Evolutionary conservation across 2,113 vertebrate genomes (phyloP).

Genomic region (Syrrhaptes paradoxus): DNA sequence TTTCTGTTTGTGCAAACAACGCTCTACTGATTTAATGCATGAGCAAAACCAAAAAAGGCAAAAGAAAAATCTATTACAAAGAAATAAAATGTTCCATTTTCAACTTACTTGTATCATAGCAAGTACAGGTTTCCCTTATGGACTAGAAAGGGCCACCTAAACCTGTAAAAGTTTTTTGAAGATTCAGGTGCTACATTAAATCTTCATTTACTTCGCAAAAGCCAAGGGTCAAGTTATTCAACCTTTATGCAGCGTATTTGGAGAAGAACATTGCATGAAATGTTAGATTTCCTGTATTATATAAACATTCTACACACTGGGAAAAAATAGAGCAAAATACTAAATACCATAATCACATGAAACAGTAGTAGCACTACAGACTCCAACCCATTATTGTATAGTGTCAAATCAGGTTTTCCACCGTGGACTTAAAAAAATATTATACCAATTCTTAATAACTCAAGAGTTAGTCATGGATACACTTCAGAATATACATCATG

Average conservation of each 20-base stretch:
- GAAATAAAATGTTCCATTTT: background rate
- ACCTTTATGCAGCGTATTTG: background rate
- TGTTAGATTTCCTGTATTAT: background rate
- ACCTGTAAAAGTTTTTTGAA: background rate
- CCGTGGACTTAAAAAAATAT: background rate
- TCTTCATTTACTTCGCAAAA: conserved; percentile 4
- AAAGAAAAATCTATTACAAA: background rate
- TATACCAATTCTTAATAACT: background rate
- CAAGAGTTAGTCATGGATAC: conserved; percentile 23
- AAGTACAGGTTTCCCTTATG: background rate
- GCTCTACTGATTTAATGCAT: background rate
- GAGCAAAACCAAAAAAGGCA: background rate
- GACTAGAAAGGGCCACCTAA: background rate
- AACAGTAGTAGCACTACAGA: conserved; percentile 31
- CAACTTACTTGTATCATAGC: background rate
- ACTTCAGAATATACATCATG: conserved; percentile 11
- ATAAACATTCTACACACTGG: background rate
- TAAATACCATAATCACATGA: background rate
- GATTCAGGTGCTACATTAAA: background rate
- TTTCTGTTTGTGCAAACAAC: conserved; percentile 16
- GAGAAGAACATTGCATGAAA: background rate
- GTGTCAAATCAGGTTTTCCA: background rate
- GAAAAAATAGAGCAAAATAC: background rate
- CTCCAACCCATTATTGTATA: conserved; percentile 8
- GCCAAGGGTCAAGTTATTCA: background rate